phyloP scores from a whole-genome alignment of 2,888 invertebrate genomes.

The Pyralis farinalis region DNA sequence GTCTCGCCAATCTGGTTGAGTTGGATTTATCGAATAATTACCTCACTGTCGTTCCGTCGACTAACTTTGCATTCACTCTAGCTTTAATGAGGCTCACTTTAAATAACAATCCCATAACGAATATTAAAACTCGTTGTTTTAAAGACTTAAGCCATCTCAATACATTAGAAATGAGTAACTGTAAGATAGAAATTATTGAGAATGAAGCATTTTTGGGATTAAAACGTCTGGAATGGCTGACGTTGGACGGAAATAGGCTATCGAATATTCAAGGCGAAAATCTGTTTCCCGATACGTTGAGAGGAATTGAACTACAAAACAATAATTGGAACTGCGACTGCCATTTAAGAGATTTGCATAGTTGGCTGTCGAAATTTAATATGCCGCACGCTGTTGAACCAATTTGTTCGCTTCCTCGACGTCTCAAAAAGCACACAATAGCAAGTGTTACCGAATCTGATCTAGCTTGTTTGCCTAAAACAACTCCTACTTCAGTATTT shows the following conservation, averaged over 20 bases:
- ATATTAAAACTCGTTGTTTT: slow-evolving; percentile 86
- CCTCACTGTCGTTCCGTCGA: slow-evolving; percentile 88
- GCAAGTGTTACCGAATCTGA: slow-evolving; percentile 85
- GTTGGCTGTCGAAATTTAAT: slow-evolving; percentile 89
- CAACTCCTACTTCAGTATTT: slow-evolving; percentile 87
- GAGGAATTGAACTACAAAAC: slow-evolving; percentile 90
- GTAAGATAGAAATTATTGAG: slow-evolving; percentile 89
- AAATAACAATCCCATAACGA: slow-evolving; percentile 90
- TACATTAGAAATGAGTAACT: slow-evolving; percentile 90
- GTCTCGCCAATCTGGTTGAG: slow-evolving; percentile 93
- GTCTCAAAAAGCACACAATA: slow-evolving; percentile 84
- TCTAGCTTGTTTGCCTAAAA: slow-evolving; percentile 90
- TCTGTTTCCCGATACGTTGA: slow-evolving; percentile 88
- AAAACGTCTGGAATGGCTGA: slow-evolving; percentile 90
- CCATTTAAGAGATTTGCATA: slow-evolving; percentile 86
- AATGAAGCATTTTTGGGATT: slow-evolving; percentile 91
- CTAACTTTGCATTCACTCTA: slow-evolving; percentile 88
- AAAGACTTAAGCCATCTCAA: slow-evolving; percentile 87
- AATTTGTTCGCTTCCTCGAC: slow-evolving; percentile 85
- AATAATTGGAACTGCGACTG: slow-evolving; percentile 96
- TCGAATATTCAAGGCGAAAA: slow-evolving; percentile 85
- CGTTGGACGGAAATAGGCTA: slow-evolving; percentile 90
- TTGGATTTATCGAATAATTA: slow-evolving; percentile 92
- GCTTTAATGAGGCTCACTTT: slow-evolving; percentile 91
- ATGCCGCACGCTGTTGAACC: slow-evolving; percentile 90